Percentiles rank a stretch among this genome's conserved stretches.
phyloP scores from a whole-genome alignment of 2,113 vertebrate species.

The Melierax canorus region DNA sequence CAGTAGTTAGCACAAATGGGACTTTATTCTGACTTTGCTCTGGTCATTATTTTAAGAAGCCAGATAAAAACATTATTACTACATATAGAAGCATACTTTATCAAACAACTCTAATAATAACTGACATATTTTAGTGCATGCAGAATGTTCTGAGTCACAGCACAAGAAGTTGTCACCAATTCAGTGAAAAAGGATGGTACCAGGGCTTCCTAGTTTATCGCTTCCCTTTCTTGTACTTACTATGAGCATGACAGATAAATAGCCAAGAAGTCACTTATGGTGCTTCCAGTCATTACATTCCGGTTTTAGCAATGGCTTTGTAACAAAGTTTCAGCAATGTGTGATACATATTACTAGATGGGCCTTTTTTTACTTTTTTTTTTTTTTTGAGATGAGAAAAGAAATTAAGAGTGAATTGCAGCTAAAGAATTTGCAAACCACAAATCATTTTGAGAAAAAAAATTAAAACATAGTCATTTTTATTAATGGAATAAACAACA shows the following conservation, averaged over 20 bases:
- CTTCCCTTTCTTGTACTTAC: not conserved
- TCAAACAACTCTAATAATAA: not conserved
- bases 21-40: not conserved
- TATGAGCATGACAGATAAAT: not conserved
- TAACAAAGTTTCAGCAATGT: not conserved
- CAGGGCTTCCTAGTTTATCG: not conserved
- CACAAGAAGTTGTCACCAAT: not conserved
- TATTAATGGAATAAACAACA: not conserved
- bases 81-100: not conserved
- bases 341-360: not conserved
- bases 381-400: not conserved
- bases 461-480: not conserved
- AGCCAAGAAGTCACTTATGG: not conserved
- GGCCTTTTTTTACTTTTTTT: not conserved
- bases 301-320: not conserved
- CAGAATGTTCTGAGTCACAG: not conserved
- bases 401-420: not conserved
- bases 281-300: not conserved
- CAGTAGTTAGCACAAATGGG: not conserved
- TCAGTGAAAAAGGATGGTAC: not conserved
- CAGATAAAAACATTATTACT: not conserved
- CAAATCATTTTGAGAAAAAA: not conserved
- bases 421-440: not conserved
- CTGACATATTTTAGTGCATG: rapidly evolving
- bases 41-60: not conserved